Percentiles rank a stretch among this genome's conserved stretches.
Evolutionary conservation across 1,140 invertebrate genomes (phyloP).

Genomic region (Periplaneta americana): DNA sequence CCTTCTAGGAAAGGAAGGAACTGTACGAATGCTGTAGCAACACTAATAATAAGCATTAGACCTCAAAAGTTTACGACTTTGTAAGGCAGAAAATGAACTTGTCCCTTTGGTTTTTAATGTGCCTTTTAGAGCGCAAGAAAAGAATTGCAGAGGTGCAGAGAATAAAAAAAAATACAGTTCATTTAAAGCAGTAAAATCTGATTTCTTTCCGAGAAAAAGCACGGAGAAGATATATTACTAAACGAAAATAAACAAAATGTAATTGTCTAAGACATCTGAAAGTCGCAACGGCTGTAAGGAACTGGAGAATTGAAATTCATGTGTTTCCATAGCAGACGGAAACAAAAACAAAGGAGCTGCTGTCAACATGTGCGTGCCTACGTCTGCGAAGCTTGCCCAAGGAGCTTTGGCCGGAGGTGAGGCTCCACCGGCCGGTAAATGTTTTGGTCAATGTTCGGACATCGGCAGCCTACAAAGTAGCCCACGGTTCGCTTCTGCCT

Average conservation of each 20-base stretch:
- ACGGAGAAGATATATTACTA: background rate
- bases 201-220: background rate
- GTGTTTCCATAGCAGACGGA: background rate
- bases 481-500: background rate
- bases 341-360: background rate
- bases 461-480: background rate
- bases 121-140: background rate
- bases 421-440: background rate
- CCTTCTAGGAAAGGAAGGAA: background rate
- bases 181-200: background rate
- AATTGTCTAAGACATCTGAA: background rate
- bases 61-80: background rate
- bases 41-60: background rate
- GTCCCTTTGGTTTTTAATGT: background rate
- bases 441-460: background rate
- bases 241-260: background rate
- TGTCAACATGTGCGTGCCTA: background rate
- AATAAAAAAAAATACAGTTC: background rate
- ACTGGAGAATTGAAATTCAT: background rate
- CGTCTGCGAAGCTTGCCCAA: background rate
- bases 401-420: constrained; percentile 2
- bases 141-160: no score
- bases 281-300: background rate
- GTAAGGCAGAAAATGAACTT: background rate
- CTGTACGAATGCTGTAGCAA: background rate